Evolutionary conservation across 2,797 vertebrate genomes (phyloP).

Genomic region (Schizopygopsis malacanthus): DNA sequence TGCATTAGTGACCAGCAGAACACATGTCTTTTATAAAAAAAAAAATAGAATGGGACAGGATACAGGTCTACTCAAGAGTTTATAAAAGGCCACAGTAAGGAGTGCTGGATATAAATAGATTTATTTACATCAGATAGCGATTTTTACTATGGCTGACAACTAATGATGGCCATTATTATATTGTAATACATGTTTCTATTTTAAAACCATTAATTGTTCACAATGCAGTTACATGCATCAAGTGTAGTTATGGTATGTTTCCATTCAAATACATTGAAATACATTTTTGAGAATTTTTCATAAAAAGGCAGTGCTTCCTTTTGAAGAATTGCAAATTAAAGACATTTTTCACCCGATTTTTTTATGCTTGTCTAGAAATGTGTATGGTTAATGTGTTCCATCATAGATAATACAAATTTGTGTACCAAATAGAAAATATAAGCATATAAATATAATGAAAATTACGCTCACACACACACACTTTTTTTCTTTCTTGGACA

Average conservation of each 20-base stretch:
- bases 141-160: background rate
- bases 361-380: too few relatives aligned
- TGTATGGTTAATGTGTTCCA: too few relatives aligned
- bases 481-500: background rate
- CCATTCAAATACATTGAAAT: background rate
- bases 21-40: background rate
- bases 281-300: background rate
- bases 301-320: background rate
- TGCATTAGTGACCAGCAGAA: constrained; percentile 24
- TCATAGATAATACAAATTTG: too few relatives aligned
- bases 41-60: background rate
- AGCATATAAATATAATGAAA: too few relatives aligned
- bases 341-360: background rate
- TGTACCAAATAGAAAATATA: too few relatives aligned
- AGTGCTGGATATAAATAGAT: background rate
- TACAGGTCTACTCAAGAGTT: background rate
- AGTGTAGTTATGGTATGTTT: background rate
- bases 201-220: too few relatives aligned
- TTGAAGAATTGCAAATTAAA: background rate
- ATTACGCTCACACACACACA: too few relatives aligned
- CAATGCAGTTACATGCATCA: too few relatives aligned
- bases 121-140: background rate
- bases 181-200: too few relatives aligned
- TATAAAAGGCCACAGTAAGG: background rate
- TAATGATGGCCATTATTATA: background rate